Evolutionary conservation across 2,113 vertebrate genomes (phyloP).

Genomic region (Excalfactoria chinensis): DNA sequence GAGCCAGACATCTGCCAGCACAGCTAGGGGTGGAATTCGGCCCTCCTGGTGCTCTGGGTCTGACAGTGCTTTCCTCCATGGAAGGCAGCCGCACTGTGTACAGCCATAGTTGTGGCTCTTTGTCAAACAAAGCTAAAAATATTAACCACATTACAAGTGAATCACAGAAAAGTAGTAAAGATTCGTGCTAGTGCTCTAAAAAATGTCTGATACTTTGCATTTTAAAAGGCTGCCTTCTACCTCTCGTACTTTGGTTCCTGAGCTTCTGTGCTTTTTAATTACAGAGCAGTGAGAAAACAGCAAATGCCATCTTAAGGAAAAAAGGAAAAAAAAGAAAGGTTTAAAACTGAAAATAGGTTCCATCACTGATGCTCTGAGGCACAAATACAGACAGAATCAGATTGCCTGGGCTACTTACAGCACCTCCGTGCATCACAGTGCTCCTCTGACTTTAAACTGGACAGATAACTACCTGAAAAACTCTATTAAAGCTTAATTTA

Average conservation of each 20-base stretch:
- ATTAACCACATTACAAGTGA: not conserved
- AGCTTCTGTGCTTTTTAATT: not conserved
- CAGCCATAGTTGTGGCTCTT: not conserved
- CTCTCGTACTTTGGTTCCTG: not conserved
- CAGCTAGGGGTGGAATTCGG: not conserved
- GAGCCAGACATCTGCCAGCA: not conserved
- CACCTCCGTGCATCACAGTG: conserved; percentile 26
- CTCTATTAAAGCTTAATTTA: not conserved
- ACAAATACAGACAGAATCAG: conserved; percentile 17
- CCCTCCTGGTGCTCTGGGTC: accelerated
- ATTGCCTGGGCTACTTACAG: conserved; percentile 1
- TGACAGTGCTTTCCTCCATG: accelerated
- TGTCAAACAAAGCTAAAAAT: not conserved
- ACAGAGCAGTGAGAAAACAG: not conserved
- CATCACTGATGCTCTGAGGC: not conserved
- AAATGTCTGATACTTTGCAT: not conserved
- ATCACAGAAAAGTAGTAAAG: not conserved
- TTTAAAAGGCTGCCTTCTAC: not conserved
- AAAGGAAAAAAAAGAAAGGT: not conserved
- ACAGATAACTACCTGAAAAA: not conserved
- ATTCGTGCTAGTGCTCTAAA: not conserved
- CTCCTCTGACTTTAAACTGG: conserved; percentile 20
- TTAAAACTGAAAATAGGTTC: not conserved
- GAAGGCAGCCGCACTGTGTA: accelerated
- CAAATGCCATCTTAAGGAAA: not conserved